Evolutionary conservation across 2,113 vertebrate species (phyloP).

Genomic region (Percopsis transmontana): DNA sequence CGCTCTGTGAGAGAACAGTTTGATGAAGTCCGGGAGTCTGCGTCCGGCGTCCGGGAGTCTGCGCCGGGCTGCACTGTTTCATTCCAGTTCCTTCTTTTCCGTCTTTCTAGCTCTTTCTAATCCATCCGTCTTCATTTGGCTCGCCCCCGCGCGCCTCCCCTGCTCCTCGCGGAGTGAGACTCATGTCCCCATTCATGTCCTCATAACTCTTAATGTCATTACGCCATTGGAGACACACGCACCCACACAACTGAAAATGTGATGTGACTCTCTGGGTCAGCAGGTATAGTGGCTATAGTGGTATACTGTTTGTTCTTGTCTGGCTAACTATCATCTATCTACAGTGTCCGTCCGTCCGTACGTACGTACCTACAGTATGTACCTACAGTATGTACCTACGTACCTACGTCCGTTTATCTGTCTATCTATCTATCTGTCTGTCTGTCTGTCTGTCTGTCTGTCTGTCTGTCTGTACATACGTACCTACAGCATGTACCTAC

Average conservation of each 20-base stretch:
- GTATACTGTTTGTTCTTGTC: background rate
- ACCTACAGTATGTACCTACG: background rate
- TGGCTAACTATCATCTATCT: background rate
- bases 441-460: background rate
- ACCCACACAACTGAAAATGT: slow-evolving; percentile 22
- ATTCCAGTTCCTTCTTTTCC: slow-evolving; percentile 85
- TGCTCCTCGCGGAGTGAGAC: slow-evolving; percentile 10
- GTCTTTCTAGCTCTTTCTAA: slow-evolving; percentile 52
- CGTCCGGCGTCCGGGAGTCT: slow-evolving; percentile 88
- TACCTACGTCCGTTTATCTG: too few species aligned
- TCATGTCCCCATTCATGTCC: slow-evolving; percentile 48
- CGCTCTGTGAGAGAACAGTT: background rate
- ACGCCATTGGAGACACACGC: slow-evolving; percentile 45
- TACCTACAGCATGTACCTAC: background rate
- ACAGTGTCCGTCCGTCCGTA: background rate
- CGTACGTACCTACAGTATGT: background rate
- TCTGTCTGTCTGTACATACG: background rate
- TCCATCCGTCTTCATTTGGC: slow-evolving; percentile 32
- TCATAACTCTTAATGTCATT: slow-evolving; percentile 53
- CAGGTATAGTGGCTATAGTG: background rate
- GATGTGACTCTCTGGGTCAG: slow-evolving; percentile 6
- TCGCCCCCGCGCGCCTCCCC: slow-evolving; percentile 25
- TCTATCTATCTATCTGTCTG: slow-evolving; percentile 3
- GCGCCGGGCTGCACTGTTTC: slow-evolving; percentile 84
- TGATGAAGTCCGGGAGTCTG: slow-evolving; percentile 86